Evolutionary conservation across 1,140 invertebrate species (phyloP).

Genomic region (Drosophila rufa): DNA sequence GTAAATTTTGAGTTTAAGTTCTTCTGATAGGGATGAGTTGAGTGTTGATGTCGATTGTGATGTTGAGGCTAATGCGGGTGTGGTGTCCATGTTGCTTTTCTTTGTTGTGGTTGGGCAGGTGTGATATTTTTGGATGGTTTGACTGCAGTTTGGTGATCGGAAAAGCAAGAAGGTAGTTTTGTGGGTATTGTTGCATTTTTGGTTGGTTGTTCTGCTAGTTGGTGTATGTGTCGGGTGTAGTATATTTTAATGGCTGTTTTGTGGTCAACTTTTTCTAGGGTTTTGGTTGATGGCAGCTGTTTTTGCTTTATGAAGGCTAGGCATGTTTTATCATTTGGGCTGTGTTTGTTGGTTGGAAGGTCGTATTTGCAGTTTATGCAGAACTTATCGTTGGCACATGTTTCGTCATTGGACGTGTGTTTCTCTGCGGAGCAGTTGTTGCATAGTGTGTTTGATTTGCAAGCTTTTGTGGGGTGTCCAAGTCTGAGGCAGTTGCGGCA

Average conservation of each 20-base stretch:
- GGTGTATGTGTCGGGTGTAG: constrained; percentile 16
- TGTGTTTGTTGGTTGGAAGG: constrained; percentile 4
- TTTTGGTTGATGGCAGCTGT: constrained; percentile 8
- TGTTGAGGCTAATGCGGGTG: background rate
- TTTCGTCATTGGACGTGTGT: too few relatives aligned
- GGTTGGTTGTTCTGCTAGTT: constrained; percentile 1
- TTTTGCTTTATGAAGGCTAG: constrained; percentile 17
- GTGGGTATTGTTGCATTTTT: background rate
- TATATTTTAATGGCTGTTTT: constrained; percentile 12
- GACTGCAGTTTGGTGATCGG: too few relatives aligned
- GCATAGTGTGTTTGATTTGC: constrained; percentile 7
- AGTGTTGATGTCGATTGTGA: too few relatives aligned
- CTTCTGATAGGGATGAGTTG: too few relatives aligned
- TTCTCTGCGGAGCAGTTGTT: constrained; percentile 17
- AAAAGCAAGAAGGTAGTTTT: background rate
- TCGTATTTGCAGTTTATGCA: constrained; percentile 19
- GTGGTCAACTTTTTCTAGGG: constrained; percentile 21
- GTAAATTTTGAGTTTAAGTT: too few relatives aligned
- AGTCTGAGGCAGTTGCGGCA: constrained; percentile 9
- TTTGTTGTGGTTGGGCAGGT: background rate
- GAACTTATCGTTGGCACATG: constrained; percentile 3
- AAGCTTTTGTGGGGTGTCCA: too few relatives aligned
- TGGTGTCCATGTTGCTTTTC: constrained; percentile 15
- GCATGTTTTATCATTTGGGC: constrained; percentile 10
- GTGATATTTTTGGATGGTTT: too few relatives aligned